phyloP scores from a whole-genome alignment of 2,797 vertebrate genomes.

The Mallotus villosus region DNA sequence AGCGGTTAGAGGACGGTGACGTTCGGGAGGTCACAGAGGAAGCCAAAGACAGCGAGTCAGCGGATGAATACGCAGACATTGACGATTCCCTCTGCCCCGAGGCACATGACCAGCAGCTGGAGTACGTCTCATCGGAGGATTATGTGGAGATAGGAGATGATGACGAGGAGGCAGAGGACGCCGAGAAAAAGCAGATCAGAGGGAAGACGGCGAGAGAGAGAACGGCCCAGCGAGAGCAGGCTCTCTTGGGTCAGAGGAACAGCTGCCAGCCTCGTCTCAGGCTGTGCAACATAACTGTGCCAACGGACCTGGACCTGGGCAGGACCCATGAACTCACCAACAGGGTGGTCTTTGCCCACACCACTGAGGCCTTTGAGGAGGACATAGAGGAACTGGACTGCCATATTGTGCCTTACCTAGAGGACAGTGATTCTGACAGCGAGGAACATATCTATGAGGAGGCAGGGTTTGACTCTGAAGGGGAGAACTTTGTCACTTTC shows the following conservation, averaged over 20 bases:
- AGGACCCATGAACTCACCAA: constrained; percentile 78
- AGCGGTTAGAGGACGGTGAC: constrained; percentile 40
- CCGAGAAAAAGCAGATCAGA: constrained; percentile 68
- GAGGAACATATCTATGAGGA: constrained; percentile 83
- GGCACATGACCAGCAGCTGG: constrained; percentile 59
- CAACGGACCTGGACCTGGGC: constrained; percentile 71
- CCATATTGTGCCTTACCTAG: constrained; percentile 81
- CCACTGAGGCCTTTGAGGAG: constrained; percentile 81
- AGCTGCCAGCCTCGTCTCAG: constrained; percentile 80
- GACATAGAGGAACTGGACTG: constrained; percentile 83
- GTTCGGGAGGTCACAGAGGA: constrained; percentile 44
- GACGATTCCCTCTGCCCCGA: constrained; percentile 62
- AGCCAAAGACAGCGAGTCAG: constrained; percentile 57
- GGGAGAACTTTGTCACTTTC: constrained; percentile 77
- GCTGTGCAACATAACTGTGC: constrained; percentile 81
- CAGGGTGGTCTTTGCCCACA: constrained; percentile 79
- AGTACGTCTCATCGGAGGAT: constrained; percentile 78
- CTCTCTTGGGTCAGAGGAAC: constrained; percentile 60
- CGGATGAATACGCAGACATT: constrained; percentile 78
- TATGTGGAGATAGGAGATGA: constrained; percentile 81
- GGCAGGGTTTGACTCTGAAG: constrained; percentile 78
- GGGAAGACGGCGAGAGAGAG: constrained; percentile 69
- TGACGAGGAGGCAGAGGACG: constrained; percentile 68
- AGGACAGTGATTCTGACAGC: constrained; percentile 77
- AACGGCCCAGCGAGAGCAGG: constrained; percentile 67